Evolutionary conservation across 2,888 invertebrate species (phyloP).

Genomic region (Alcis repandata): DNA sequence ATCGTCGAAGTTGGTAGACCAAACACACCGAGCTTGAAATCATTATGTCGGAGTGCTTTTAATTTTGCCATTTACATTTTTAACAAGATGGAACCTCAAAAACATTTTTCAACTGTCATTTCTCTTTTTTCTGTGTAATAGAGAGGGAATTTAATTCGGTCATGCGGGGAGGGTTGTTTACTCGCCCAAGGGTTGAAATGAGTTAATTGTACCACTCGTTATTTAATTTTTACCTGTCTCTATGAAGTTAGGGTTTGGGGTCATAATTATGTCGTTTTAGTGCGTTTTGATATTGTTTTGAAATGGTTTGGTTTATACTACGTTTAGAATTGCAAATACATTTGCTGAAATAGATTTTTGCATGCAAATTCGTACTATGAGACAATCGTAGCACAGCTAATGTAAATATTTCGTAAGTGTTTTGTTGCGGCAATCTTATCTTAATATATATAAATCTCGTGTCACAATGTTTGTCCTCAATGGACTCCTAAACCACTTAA

Average conservation of each 20-base stretch:
- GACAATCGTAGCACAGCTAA: too few species aligned
- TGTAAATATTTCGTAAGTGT: too few species aligned
- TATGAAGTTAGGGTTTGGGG: slow-evolving; percentile 10
- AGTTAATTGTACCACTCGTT: slow-evolving; percentile 27
- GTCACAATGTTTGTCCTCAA: too few species aligned
- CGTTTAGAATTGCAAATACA: not conserved
- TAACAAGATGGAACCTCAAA: slow-evolving; percentile 1
- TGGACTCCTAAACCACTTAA: too few species aligned
- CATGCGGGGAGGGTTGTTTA: slow-evolving; percentile 35
- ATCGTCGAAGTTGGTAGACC: too few species aligned
- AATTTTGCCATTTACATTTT: not conserved
- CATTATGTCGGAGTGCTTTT: too few species aligned
- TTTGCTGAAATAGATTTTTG: too few species aligned
- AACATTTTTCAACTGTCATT: slow-evolving; percentile 24
- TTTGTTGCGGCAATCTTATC: not conserved
- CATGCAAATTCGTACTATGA: too few species aligned
- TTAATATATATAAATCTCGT: too few species aligned
- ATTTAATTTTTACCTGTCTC: slow-evolving; percentile 29
- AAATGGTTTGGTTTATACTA: not conserved
- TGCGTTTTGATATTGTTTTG: not conserved
- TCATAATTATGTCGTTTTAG: slow-evolving; percentile 16
- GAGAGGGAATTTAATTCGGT: slow-evolving; percentile 40
- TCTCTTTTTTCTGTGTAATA: slow-evolving; percentile 34
- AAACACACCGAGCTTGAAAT: too few species aligned
- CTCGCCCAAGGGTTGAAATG: slow-evolving; percentile 15